phyloP scores from a whole-genome alignment of 2,113 vertebrate genomes.

The Heterotilapia buettikoferi region DNA sequence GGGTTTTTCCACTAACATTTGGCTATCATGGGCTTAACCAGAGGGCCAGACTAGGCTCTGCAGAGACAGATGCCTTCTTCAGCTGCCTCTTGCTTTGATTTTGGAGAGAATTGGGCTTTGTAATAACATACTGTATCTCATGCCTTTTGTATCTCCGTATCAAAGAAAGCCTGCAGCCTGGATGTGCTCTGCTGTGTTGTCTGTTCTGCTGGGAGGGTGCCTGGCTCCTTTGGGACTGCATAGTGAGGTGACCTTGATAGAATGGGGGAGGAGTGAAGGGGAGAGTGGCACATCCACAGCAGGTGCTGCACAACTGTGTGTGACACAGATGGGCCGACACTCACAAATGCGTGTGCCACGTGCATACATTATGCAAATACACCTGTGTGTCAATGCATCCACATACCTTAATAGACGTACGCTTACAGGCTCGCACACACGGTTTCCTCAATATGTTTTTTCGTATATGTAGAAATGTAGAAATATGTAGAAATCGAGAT shows the following conservation, averaged over 20 bases:
- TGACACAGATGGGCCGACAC: slow-evolving; percentile 49
- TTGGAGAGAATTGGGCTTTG: slow-evolving; percentile 14
- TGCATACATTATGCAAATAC: slow-evolving; percentile 55
- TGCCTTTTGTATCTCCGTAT: not conserved
- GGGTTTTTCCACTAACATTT: slow-evolving; percentile 60
- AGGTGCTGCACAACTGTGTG: slow-evolving; percentile 51
- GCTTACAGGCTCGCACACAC: not conserved
- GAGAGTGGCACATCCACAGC: slow-evolving; percentile 31
- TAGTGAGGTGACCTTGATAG: slow-evolving; percentile 58
- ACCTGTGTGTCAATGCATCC: not conserved
- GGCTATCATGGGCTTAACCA: slow-evolving; percentile 40
- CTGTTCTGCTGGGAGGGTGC: not conserved
- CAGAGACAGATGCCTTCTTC: slow-evolving; percentile 36
- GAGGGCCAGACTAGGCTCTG: slow-evolving; percentile 12
- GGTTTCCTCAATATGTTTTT: not conserved
- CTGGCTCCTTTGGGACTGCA: slow-evolving; percentile 48
- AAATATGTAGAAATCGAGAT: not conserved
- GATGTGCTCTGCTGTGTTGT: not conserved
- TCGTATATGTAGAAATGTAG: too few species aligned
- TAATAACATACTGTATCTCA: not conserved
- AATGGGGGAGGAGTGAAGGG: slow-evolving; percentile 22
- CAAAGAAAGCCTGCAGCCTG: not conserved
- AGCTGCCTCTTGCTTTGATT: slow-evolving; percentile 37
- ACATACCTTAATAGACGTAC: not conserved
- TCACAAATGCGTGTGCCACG: not conserved